phyloP scores from a whole-genome alignment of 2,888 invertebrate genomes.

The Eristalinus aeneus region DNA sequence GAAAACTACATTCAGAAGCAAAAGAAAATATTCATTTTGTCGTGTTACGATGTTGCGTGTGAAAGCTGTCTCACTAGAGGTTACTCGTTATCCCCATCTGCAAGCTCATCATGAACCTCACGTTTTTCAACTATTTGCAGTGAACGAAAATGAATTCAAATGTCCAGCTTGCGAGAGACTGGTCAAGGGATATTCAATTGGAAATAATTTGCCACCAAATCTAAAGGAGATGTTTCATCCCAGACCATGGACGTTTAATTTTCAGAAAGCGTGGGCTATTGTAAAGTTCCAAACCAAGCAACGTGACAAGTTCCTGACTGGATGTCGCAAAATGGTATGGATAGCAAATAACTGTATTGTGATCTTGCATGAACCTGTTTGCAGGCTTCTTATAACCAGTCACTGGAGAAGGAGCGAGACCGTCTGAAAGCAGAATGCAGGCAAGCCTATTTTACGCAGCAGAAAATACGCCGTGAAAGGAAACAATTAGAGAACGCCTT shows the following conservation, averaged over 20 bases:
- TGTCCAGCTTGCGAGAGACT: slow-evolving; percentile 74
- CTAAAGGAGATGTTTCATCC: slow-evolving; percentile 73
- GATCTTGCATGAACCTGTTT: neutral
- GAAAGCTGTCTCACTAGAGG: slow-evolving; percentile 73
- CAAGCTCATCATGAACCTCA: neutral
- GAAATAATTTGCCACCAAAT: slow-evolving; percentile 74
- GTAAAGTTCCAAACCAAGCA: slow-evolving; percentile 65
- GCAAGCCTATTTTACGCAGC: neutral
- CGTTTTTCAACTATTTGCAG: neutral
- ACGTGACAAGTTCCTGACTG: slow-evolving; percentile 66
- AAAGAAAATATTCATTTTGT: slow-evolving; percentile 73
- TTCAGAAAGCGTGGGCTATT: neutral
- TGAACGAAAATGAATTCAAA: slow-evolving; percentile 9
- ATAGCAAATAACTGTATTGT: neutral
- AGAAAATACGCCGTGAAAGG: slow-evolving; percentile 4
- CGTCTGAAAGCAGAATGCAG: slow-evolving; percentile 7
- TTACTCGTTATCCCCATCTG: too few species aligned
- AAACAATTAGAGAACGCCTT: slow-evolving; percentile 1
- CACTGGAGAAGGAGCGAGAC: slow-evolving; percentile 27
- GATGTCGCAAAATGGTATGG: slow-evolving; percentile 72
- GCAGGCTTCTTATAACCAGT: slow-evolving; percentile 16
- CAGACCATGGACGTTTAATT: slow-evolving; percentile 18
- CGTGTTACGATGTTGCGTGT: slow-evolving; percentile 76
- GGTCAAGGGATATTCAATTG: slow-evolving; percentile 73
- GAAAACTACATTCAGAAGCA: slow-evolving; percentile 72